A percentile compares a stretch with the other conserved stretches of the same genome.
These are phyloP conservation scores for silkworm (Bombyx mori) DNA, from an alignment of 1,140 invertebrate species.

Conservation along the genomic window DNA sequence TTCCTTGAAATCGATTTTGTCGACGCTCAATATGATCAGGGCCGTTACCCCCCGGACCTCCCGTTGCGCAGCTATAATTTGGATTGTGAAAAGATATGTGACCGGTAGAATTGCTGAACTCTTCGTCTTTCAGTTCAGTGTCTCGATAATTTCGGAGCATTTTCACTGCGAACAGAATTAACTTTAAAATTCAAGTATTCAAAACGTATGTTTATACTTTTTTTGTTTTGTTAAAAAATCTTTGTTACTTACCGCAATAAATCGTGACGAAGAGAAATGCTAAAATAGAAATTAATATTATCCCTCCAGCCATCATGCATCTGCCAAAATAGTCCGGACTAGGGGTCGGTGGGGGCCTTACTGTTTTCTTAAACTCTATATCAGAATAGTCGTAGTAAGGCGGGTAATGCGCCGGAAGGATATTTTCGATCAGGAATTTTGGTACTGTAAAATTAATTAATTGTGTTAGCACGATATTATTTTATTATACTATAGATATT, in stretches of 20 bases:
- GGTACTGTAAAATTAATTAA: conserved; percentile 30
- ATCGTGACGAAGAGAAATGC: conserved; percentile 17
- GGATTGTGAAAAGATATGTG: conserved; percentile 69
- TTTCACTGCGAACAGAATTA: conserved; percentile 24
- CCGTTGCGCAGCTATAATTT: conserved; percentile 53
- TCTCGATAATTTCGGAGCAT: conserved; percentile 21
- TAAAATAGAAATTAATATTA: neutral
- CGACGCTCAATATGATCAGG: conserved; percentile 37
- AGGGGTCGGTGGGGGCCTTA: conserved; percentile 20
- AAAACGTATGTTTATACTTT: neutral
- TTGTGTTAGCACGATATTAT: too few relatives aligned
- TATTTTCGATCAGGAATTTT: conserved; percentile 33
- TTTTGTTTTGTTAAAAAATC: neutral
- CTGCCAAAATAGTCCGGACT: too few relatives aligned
- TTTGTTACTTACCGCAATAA: conserved; percentile 30
- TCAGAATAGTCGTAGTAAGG: conserved; percentile 53
- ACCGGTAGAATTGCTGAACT: conserved; percentile 38
- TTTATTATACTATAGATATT: too few relatives aligned
- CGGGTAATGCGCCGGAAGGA: conserved; percentile 49
- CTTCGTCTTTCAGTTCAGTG: conserved; percentile 51
- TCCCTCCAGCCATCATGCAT: too few relatives aligned
- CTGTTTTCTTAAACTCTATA: conserved; percentile 19
- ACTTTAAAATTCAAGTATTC: too few relatives aligned
- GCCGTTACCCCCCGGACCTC: conserved; percentile 15
- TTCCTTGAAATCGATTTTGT: conserved; percentile 55